Evolutionary conservation across 2,888 invertebrate species (phyloP), one percentile per base, ranked within the genome.

Genomic region (Drosophila demipolita): DNA sequence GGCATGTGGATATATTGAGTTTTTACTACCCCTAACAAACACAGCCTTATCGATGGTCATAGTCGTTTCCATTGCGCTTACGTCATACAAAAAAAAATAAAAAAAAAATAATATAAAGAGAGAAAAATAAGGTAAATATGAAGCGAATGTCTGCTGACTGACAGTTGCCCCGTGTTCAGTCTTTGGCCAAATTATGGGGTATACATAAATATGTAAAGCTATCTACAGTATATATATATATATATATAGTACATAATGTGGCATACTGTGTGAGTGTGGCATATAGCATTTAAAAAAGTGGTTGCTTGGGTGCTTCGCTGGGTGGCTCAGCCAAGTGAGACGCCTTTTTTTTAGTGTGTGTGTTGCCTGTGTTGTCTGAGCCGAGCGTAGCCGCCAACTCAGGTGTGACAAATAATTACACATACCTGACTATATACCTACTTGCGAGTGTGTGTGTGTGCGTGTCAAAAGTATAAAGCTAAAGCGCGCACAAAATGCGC

Each of bases 401-500:
- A 92, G 90, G 92, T 92, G 92, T 92, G 92, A 92, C 92, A 91
- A 90, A 90, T 91, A 91, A 90, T 90, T 90, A 91, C 82, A 82
- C 88, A 84, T 90, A 90, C 68, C 87, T 87, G 73, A 74, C 83
- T 59, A 67, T 87, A 67, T 64, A 73, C 20, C 49, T 20, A 50
- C 15, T 33, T 40, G 29, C 20, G 1, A 57, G 5, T 45, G 32
- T 35, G 35, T 55, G 45, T 52, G 17, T 72, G 65, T 79, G 80
- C 73, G 80, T 79, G 79, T 76, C 77, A 80, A 70, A 79, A 76
- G 80, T 73, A 80, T 72, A 80, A 80, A 63, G 82, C 72, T 60
- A 78, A 80, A 78, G 82, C 82, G 78, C 67, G 72, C 74, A 74
- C 82, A 73, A 81, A 82, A 80, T 80, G 80, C 83, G 69, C 80